phyloP scores from a whole-genome alignment of 2,888 invertebrate genomes.

The Geotrupes spiniger region DNA sequence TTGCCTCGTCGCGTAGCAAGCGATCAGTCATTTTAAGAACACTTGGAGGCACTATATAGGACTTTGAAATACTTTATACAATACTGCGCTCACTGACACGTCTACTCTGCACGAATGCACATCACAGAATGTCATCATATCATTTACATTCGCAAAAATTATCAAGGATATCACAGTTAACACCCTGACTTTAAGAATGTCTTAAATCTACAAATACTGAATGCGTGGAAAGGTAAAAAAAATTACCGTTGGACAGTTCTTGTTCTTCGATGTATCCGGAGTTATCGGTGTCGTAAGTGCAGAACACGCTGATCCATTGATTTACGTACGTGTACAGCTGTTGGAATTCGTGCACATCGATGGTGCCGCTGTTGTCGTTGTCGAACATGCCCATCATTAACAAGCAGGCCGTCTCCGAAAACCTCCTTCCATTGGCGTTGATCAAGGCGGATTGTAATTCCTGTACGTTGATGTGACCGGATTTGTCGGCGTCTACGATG shows the following conservation, averaged over 20 bases:
- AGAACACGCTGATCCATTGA: conserved; percentile 83
- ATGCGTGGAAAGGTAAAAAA: too few species aligned
- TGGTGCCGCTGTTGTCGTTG: conserved; percentile 77
- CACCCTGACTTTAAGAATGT: too few species aligned
- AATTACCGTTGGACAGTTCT: conserved; percentile 74
- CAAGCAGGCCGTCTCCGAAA: conserved; percentile 78
- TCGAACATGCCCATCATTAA: conserved; percentile 93
- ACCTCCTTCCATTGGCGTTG: conserved; percentile 80
- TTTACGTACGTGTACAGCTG: conserved; percentile 84
- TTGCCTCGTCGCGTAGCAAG: too few species aligned
- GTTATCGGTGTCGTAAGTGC: conserved; percentile 77
- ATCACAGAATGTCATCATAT: too few species aligned
- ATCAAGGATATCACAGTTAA: too few species aligned
- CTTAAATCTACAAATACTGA: too few species aligned
- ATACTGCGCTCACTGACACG: too few species aligned
- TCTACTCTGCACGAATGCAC: too few species aligned
- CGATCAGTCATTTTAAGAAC: too few species aligned
- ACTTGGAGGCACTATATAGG: too few species aligned
- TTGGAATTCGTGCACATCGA: conserved; percentile 80
- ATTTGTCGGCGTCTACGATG: conserved; percentile 76
- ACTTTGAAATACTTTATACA: too few species aligned
- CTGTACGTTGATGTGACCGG: conserved; percentile 72
- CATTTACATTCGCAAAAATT: too few species aligned
- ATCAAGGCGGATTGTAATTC: conserved; percentile 79
- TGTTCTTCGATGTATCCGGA: conserved; percentile 79